These are phyloP conservation scores for Virgularia gustaviana DNA, from an alignment of 92 coral and sea anemone species.

Conservation along the genomic window DNA sequence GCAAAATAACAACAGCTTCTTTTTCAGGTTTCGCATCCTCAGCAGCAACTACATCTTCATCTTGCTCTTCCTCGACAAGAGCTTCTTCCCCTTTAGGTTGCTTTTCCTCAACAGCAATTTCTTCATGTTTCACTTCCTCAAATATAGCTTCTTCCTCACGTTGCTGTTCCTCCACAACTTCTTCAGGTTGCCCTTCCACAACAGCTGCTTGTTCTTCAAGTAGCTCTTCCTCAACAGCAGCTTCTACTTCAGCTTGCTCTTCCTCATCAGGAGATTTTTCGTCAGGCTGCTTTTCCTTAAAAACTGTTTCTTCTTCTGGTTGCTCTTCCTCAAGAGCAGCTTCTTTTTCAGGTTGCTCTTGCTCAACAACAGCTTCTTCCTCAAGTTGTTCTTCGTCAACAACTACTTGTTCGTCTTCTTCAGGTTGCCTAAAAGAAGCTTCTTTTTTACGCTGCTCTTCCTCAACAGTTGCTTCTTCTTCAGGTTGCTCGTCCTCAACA, in stretches of 20 bases:
- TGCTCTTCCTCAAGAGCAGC: neutral
- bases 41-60: neutral
- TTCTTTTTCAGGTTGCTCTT: neutral
- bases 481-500: conserved; percentile 60
- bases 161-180: neutral
- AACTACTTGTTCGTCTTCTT: neutral
- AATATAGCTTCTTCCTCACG: neutral
- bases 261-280: neutral
- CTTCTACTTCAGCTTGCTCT: neutral
- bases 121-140: neutral
- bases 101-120: neutral
- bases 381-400: neutral
- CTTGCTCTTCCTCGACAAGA: neutral
- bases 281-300: neutral
- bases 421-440: neutral
- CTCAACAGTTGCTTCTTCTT: neutral
- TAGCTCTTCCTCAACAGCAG: neutral
- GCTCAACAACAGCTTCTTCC: neutral
- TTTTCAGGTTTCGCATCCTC: neutral
- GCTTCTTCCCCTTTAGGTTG: neutral
- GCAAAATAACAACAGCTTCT: neutral
- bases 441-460: neutral
- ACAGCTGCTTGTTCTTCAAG: neutral
- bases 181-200: neutral
- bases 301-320: neutral